phyloP scores from a whole-genome alignment of 30 jellyfish, hydroid and myxozoan species.

The Nemopilema nomurai region DNA sequence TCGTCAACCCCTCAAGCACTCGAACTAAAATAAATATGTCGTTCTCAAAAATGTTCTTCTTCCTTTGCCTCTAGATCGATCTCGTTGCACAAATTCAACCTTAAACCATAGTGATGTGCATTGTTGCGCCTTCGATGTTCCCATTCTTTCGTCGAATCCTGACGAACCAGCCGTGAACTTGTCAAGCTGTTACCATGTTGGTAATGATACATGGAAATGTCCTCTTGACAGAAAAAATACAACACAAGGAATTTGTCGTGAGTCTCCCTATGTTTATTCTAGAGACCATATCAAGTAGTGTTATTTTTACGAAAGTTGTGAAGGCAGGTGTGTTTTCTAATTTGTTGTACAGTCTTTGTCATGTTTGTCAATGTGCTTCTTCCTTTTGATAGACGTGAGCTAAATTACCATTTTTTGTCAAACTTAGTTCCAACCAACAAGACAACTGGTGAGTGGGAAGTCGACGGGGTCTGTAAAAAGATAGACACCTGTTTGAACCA shows the following conservation, averaged over 20 bases:
- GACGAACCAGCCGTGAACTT: background rate
- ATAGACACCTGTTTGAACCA: background rate
- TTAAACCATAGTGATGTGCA: background rate
- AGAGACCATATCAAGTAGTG: background rate
- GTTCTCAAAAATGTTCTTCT: background rate
- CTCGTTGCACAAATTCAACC: conserved; percentile 26
- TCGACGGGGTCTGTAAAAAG: background rate
- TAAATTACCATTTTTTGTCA: background rate
- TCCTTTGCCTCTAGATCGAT: background rate
- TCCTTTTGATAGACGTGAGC: background rate
- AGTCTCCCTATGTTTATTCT: no score
- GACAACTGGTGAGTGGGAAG: background rate
- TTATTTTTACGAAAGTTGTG: no score
- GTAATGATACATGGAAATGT: background rate
- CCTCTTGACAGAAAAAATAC: conserved; percentile 24
- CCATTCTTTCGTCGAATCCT: background rate
- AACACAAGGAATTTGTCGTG: conserved; percentile 12
- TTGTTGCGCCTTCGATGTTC: conserved; percentile 27
- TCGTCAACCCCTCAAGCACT: no score
- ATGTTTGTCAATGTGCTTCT: no score
- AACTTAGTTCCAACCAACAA: background rate
- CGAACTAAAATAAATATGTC: no score
- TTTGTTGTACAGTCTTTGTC: no score
- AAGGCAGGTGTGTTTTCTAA: no score
- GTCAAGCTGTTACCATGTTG: background rate